Conservation (phyloP, 2,113 vertebrate genomes). For the Zeus faber region DNA sequence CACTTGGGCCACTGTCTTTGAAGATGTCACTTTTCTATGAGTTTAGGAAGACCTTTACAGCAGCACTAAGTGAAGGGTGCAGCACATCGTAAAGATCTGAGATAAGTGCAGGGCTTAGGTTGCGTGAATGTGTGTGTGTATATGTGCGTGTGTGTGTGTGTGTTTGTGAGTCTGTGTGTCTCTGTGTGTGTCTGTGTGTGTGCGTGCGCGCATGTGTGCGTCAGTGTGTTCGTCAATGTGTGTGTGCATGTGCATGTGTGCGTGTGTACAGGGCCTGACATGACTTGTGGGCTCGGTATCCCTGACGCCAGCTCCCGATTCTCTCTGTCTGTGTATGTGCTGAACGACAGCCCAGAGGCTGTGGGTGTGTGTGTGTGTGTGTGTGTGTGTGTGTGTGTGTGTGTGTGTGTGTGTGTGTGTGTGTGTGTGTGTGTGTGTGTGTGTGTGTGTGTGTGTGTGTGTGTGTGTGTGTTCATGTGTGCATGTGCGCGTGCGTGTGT, state of each 20-base stretch:
- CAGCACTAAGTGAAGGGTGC: constrained; percentile 69
- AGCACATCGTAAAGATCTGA: constrained; percentile 68
- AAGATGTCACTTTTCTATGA: constrained; percentile 54
- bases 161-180: background rate
- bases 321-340: constrained; percentile 64
- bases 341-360: constrained; percentile 64
- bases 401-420: constrained; percentile 53
- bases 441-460: constrained; percentile 34
- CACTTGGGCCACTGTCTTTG: constrained; percentile 47
- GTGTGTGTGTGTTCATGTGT: constrained; percentile 42
- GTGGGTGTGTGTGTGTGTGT: constrained; percentile 44
- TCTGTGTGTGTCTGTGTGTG: background rate
- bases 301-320: constrained; percentile 66
- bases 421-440: constrained; percentile 7
- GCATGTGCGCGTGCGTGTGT: background rate
- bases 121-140: constrained; percentile 1
- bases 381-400: constrained; percentile 33
- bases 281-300: constrained; percentile 54
- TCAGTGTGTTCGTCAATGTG: constrained; percentile 32
- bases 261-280: constrained; percentile 55
- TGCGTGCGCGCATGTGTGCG: constrained; percentile 27
- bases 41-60: constrained; percentile 67
- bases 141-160: background rate
- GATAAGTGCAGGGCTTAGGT: constrained; percentile 40
- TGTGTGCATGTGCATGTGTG: background rate